A percentile compares a stretch with the other conserved stretches of the same genome.
phyloP scores from a whole-genome alignment of 2,888 invertebrate genomes.

The Muschampia plurimacula region DNA sequence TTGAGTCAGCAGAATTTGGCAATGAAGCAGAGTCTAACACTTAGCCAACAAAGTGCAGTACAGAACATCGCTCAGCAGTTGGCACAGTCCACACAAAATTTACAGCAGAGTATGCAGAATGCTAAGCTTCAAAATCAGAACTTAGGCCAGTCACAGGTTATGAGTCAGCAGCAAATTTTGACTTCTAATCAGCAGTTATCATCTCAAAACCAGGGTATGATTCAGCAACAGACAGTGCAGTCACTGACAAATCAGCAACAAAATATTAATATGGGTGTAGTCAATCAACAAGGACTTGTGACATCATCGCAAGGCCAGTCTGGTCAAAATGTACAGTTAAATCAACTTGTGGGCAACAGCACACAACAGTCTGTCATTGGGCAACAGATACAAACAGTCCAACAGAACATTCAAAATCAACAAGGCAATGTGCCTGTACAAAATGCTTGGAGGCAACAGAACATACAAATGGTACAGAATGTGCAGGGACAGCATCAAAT shows the following conservation, averaged over 20 bases:
- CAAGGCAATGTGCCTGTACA: constrained; percentile 73
- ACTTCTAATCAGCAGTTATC: constrained; percentile 81
- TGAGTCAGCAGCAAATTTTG: constrained; percentile 77
- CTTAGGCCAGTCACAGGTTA: constrained; percentile 73
- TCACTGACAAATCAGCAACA: constrained; percentile 75
- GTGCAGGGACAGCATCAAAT: constrained; percentile 83
- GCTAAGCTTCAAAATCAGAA: constrained; percentile 75
- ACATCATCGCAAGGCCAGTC: constrained; percentile 72
- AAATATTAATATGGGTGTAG: constrained; percentile 78
- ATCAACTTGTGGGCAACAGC: constrained; percentile 75
- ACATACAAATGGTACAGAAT: constrained; percentile 82
- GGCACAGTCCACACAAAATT: constrained; percentile 74
- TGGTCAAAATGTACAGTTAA: constrained; percentile 71
- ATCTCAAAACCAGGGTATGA: constrained; percentile 70
- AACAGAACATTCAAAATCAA: constrained; percentile 75
- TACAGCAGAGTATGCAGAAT: constrained; percentile 76
- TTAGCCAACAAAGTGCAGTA: constrained; percentile 78
- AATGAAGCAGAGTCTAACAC: constrained; percentile 74
- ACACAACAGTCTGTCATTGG: constrained; percentile 72
- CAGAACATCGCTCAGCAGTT: constrained; percentile 80
- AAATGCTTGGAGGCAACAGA: constrained; percentile 79
- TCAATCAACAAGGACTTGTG: constrained; percentile 73
- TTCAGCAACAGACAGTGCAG: constrained; percentile 79
- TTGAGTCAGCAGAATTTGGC: constrained; percentile 75
- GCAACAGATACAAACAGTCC: constrained; percentile 83